Percentiles rank a stretch among this genome's conserved stretches.
phyloP scores from a whole-genome alignment of 2,888 invertebrate genomes.

The Acleris laterana region DNA sequence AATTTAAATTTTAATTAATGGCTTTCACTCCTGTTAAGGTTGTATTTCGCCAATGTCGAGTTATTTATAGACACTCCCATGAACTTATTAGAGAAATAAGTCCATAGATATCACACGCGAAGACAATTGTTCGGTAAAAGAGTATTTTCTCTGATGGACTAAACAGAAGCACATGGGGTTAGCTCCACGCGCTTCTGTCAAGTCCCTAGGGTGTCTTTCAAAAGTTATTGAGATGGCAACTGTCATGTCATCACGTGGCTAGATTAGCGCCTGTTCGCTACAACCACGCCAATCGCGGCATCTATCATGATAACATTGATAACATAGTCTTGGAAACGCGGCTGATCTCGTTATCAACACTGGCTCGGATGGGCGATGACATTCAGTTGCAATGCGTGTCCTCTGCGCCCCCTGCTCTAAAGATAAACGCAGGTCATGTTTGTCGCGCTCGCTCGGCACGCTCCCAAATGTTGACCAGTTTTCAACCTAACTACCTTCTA shows the following conservation, averaged over 20 bases:
- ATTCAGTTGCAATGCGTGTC: slow-evolving; percentile 59
- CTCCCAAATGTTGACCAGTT: slow-evolving; percentile 58
- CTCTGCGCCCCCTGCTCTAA: slow-evolving; percentile 67
- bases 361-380: slow-evolving; percentile 52
- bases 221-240: slow-evolving; percentile 34
- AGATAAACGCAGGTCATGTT: slow-evolving; percentile 69
- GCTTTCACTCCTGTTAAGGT: too few relatives aligned
- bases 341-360: slow-evolving; percentile 48
- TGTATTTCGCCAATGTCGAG: too few relatives aligned
- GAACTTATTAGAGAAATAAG: too few relatives aligned
- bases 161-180: too few relatives aligned
- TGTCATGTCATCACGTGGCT: slow-evolving; percentile 41
- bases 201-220: slow-evolving; percentile 31
- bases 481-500: slow-evolving; percentile 11
- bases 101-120: too few relatives aligned
- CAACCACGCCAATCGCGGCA: slow-evolving; percentile 18
- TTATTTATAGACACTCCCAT: too few relatives aligned
- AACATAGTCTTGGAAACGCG: slow-evolving; percentile 1
- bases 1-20: too few relatives aligned
- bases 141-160: too few relatives aligned
- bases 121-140: too few relatives aligned
- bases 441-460: slow-evolving; percentile 57
- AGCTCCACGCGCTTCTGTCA: too few relatives aligned
- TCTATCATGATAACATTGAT: slow-evolving; percentile 29
- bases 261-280: slow-evolving; percentile 6